Percentiles rank a stretch among this genome's conserved stretches.
These are phyloP conservation scores for Valencia hispanica DNA, from an alignment of 2,797 vertebrate species.

Conservation along the genomic window DNA sequence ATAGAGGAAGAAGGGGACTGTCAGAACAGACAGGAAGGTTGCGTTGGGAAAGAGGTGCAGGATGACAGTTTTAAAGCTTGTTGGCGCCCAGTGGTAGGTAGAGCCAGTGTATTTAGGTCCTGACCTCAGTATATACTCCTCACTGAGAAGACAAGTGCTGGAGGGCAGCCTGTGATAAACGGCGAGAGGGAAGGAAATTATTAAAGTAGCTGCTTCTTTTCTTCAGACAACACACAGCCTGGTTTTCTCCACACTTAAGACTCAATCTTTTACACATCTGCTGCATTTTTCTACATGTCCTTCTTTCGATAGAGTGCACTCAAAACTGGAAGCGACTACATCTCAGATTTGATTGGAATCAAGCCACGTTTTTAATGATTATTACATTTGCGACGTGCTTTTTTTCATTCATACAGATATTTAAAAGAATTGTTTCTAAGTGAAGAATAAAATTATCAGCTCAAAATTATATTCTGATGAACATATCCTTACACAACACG, in stretches of 20 bases:
- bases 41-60: constrained; percentile 35
- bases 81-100: constrained; percentile 61
- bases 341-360: constrained; percentile 20
- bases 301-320: constrained; percentile 15
- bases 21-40: constrained; percentile 32
- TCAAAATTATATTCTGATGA: not conserved
- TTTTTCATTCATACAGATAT: not conserved
- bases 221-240: constrained; percentile 12
- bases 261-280: constrained; percentile 29
- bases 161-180: constrained; percentile 59
- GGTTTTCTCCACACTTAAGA: constrained; percentile 35
- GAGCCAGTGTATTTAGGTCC: constrained; percentile 62
- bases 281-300: constrained; percentile 32
- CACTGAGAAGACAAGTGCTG: constrained; percentile 66
- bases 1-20: constrained; percentile 34
- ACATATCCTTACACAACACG: no score
- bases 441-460: not conserved
- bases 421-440: not conserved
- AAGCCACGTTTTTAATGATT: not conserved
- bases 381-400: constrained; percentile 3
- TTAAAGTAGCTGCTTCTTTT: constrained; percentile 45
- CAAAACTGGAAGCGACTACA: constrained; percentile 13
- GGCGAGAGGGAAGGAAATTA: constrained; percentile 50
- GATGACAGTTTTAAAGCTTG: constrained; percentile 68
- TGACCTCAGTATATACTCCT: constrained; percentile 64